Base-by-base conservation (phyloP, 2,888 invertebrate species). In the Philereme transversata region DNA sequence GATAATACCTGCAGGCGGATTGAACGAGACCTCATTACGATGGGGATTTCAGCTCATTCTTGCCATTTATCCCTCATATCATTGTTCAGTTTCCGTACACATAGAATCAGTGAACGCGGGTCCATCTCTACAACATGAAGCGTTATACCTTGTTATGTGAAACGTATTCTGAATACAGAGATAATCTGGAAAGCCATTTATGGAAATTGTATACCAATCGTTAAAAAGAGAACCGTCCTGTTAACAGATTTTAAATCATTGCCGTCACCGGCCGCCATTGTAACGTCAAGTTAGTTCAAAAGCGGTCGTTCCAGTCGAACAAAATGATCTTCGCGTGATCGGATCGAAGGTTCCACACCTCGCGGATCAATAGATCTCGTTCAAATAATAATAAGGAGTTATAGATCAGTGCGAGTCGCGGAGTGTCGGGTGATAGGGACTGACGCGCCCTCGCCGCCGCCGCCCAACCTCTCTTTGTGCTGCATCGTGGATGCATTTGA, bases 171-270 rank as follows among this genome's bases (percentile, higher is more conserved):
- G 77, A 80, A 84, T 77, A 75, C 81, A 78, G 73, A 81, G 84
- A 88, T 90, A 85, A 90, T 88, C 88, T 87, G 82, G 78, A 81
- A 85, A 83, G 81, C 91, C 92, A 88, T 92, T 90, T 91, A 92
- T 88, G 90, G 92, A 89, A 89, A 92, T 91, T 87, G 90, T 88
- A 88, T 88, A 90, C 90, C 84, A 90, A 90, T 91, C 89, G 89
- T 90, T 90, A 91, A 92, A 92, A 91, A 91, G 90, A 91, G 87
- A 86, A 91, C 78, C 89, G 87, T 87, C 86, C 90, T 91, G 92
- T 92, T 91, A 92, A 92, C 92, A 91, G 91, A 91, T 92, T 92
- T 92, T 92, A 92, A 92, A 92, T 92, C 92, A 92, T 91, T 90
- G 90, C 92, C 88, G 90, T 92, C 92, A 87, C 78, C 70, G 78